Evolutionary conservation across 2,888 invertebrate genomes (phyloP).

Genomic region (Rhingia campestris): DNA sequence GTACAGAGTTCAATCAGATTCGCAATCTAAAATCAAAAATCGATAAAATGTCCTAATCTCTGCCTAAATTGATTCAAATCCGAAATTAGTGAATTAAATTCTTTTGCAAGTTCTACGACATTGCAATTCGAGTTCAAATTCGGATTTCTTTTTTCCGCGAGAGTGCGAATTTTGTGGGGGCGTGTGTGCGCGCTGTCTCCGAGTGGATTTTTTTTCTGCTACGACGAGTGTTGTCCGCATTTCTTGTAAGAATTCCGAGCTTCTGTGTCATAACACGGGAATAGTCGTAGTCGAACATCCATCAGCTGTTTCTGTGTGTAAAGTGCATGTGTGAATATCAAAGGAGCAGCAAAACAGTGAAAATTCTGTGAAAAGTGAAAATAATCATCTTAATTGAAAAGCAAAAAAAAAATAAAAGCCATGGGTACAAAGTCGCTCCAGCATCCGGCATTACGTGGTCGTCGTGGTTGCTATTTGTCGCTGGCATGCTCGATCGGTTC

Average conservation of each 20-base stretch:
- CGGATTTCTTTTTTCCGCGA: conserved; percentile 17
- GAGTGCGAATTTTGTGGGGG: conserved; percentile 51
- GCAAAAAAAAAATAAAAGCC: conserved; percentile 6
- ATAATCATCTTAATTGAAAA: neutral
- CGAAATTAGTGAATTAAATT: conserved; percentile 1
- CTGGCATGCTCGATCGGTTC: conserved; percentile 82
- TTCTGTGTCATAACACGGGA: conserved; percentile 45
- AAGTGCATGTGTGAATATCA: conserved; percentile 7
- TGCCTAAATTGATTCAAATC: neutral
- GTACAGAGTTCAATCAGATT: neutral
- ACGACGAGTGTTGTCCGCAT: conserved; percentile 13
- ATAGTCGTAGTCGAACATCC: neutral
- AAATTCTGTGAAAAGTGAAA: conserved; percentile 42
- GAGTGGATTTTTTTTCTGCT: neutral
- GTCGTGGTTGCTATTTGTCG: conserved; percentile 80
- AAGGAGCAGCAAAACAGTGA: neutral
- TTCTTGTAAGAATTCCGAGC: conserved; percentile 34
- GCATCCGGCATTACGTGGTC: conserved; percentile 76
- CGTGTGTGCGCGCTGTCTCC: conserved; percentile 44
- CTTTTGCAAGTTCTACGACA: conserved; percentile 9
- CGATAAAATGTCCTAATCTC: conserved; percentile 24
- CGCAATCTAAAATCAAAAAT: conserved; percentile 23
- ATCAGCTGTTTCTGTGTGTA: conserved; percentile 32
- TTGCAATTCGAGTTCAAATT: conserved; percentile 19
- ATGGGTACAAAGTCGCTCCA: conserved; percentile 74